Evolutionary conservation across 92 coral and sea anemone genomes (phyloP), one percentile per base, ranked within the genome.

Genomic region (Phymanthus crucifer): DNA sequence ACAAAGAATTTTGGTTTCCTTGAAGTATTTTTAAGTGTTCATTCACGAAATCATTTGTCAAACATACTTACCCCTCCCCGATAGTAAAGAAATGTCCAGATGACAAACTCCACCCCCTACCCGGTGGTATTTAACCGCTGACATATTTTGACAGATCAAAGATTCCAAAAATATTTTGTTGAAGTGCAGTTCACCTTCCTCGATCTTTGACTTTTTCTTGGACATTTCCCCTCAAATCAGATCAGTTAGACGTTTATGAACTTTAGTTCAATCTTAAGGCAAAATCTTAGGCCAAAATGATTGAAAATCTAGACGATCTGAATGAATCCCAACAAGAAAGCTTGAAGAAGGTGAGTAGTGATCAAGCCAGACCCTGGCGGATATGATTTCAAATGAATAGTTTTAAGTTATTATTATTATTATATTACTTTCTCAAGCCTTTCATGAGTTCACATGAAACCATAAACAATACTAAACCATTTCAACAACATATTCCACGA

Each of bases 271-370:
- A 61, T 27, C 36, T 27, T 10, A 43, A 48, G 36, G 61, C 17
- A 17, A 31, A 29, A n/a, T 40, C 0, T 13, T 34, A 7, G 6
- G 29, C 29, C 32, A 77, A 58, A 56, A 81, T 81, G 85, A 81
- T 72, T 18, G 45, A 32, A 36, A 73, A 81, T 40, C 9, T 72
- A 40, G 69, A 81, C 29, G 79, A 81, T 36, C 37, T 81, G 65
- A 32, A 81, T 40, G 85, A 81, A n/a, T 57, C 35, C 4, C 85
- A 81, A 29, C 36, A 64, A 36, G 79, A 35, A 58, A 46, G 61
- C 29, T 36, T 81, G 10, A 38, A 36, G 29, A 74, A 81, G 85
- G 85, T 81, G 61, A 81, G 78, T 45, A 12, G 18, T 11, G 21
- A 12, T 36, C 13, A 43, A 43, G 64, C 64, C 24, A 54, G 64